These are phyloP conservation scores for Agrochola circellaris DNA, from an alignment of 2,888 invertebrate genomes.

Conservation along the genomic window DNA sequence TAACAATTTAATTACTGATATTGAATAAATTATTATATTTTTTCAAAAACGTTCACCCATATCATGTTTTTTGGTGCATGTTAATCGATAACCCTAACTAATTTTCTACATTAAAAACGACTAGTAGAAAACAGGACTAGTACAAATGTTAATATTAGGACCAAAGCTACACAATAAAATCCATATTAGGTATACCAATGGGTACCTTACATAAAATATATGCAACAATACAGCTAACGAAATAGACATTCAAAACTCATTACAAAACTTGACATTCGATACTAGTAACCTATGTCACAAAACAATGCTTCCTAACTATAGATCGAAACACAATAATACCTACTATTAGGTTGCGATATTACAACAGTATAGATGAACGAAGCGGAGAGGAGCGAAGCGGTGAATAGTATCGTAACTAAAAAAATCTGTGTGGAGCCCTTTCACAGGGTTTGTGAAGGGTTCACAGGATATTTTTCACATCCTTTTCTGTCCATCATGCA, in stretches of 20 bases:
- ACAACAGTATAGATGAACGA: neutral
- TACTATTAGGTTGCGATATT: neutral
- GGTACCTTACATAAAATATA: too few species aligned
- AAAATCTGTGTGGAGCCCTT: neutral
- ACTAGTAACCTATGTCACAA: conserved; percentile 13
- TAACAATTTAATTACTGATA: neutral
- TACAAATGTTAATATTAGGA: too few species aligned
- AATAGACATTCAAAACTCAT: conserved; percentile 1
- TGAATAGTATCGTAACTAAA: neutral
- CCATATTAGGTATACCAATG: too few species aligned
- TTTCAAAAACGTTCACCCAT: neutral
- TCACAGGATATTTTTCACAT: neutral
- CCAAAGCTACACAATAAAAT: neutral
- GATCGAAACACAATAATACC: conserved; percentile 5
- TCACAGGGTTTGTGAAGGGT: too few species aligned
- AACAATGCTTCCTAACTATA: neutral
- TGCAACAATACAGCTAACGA: neutral
- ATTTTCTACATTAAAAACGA: neutral
- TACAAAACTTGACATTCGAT: conserved; percentile 16
- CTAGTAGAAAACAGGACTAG: too few species aligned
- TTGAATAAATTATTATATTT: neutral
- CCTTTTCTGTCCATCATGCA: neutral
- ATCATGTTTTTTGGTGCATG: neutral
- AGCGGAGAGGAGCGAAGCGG: neutral
- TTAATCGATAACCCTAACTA: neutral